A percentile compares a stretch with the other conserved stretches of the same genome.
Evolutionary conservation across 2,113 vertebrate species (phyloP).

Genomic region (Lepisosteus osseus): DNA sequence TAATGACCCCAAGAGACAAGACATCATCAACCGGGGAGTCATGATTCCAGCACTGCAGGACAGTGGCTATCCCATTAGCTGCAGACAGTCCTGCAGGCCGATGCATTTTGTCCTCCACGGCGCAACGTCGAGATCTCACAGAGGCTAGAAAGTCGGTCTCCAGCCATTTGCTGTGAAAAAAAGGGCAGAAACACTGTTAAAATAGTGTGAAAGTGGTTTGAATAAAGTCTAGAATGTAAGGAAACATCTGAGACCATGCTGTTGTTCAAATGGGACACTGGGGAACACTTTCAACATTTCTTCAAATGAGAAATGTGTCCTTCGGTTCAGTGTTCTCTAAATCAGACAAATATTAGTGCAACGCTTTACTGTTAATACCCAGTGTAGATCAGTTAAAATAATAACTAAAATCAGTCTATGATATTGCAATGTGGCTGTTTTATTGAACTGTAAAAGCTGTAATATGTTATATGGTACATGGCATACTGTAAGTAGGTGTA

Average conservation of each 20-base stretch:
- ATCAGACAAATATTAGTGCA: too few species aligned
- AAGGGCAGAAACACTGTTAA: background rate
- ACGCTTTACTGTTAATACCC: too few species aligned
- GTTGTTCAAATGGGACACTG: background rate
- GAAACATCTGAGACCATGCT: background rate
- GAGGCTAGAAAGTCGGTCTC: constrained; percentile 59
- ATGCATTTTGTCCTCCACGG: constrained; percentile 37
- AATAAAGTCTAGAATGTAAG: background rate
- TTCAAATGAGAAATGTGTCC: background rate
- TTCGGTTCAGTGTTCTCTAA: too few species aligned
- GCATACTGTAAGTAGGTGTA: background rate
- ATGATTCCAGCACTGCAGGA: constrained; percentile 76
- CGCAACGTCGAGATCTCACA: constrained; percentile 36
- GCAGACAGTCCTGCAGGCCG: constrained; percentile 53
- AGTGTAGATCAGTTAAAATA: too few species aligned
- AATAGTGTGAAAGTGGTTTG: constrained; percentile 1
- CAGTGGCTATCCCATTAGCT: constrained; percentile 62
- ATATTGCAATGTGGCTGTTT: too few species aligned
- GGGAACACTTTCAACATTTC: background rate
- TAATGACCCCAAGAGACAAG: constrained; percentile 76
- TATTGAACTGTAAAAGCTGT: too few species aligned
- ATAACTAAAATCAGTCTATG: too few species aligned
- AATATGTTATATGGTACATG: too few species aligned
- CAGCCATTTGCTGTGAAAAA: constrained; percentile 69
- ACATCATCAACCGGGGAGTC: constrained; percentile 59